Base-by-base conservation (phyloP, 2,888 invertebrate genomes). In the Drosophila subquinaria region DNA sequence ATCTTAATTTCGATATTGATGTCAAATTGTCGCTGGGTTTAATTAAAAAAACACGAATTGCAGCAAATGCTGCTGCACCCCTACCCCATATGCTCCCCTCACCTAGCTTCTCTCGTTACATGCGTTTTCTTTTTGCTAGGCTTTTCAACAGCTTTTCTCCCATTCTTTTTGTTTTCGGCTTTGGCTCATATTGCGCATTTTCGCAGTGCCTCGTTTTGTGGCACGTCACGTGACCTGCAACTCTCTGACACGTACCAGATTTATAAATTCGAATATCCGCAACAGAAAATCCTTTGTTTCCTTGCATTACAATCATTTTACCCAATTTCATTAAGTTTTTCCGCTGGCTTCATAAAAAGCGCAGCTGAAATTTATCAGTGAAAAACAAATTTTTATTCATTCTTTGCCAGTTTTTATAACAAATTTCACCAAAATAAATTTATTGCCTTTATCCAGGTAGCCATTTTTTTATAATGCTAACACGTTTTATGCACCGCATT, bases 1-100 rank as follows among this genome's bases (percentile, higher is more conserved):
- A 90, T 86, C 89, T 86, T 90, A 88, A 86, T 90, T 88, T 86
- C 89, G 86, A 86, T 86, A 86, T 86, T 86, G 89, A 88, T 90
- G 86, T 86, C 90, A 86, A 88, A 90, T 86, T 88, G 89, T 86
- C 86, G 86, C 70, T 68, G 60, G 71, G 61, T 88, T 86, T 90
- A 90, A 86, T 90, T 90, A 88, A 86, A 86, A 89, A 88, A 66
- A 70, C 70, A 76, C 68, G 74, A 57, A 48, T 17, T 73, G 79
- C 79, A 38, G 40, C 68, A 67, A 75, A 71, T 62, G 48, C 48
- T 40, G 57, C 50, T 50, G 60, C n/a, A 17, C 11, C 13, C 8
- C 13, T n/a, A n/a, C n/a, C n/a, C n/a, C n/a, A n/a, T n/a, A n/a
- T n/a, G n/a, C n/a, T n/a, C n/a, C n/a, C n/a, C n/a, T n/a, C 33